A percentile compares a stretch with the other conserved stretches of the same genome.
Evolutionary conservation across 2,888 invertebrate species (phyloP).

Genomic region (Sialis fuliginosa): DNA sequence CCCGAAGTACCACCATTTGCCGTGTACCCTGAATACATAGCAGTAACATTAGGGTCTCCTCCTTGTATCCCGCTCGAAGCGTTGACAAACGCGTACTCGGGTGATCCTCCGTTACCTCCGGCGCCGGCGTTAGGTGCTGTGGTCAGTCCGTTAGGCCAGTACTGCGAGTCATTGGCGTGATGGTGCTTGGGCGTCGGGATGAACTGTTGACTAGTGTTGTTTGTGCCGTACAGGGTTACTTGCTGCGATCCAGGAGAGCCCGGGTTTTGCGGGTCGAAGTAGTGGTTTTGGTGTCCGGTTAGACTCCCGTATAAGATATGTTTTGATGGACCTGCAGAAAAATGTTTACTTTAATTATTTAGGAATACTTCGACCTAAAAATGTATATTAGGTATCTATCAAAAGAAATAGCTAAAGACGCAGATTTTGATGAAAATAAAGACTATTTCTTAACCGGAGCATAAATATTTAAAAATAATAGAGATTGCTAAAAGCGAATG

Average conservation of each 20-base stretch:
- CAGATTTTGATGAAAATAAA: too few relatives aligned
- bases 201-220: conserved; percentile 32
- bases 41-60: neutral
- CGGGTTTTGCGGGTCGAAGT: conserved; percentile 32
- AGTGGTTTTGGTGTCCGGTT: too few relatives aligned
- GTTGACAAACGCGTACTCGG: conserved; percentile 16
- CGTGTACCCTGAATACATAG: neutral
- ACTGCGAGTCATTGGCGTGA: conserved; percentile 12
- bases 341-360: too few relatives aligned
- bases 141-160: conserved; percentile 12
- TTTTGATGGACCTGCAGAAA: too few relatives aligned
- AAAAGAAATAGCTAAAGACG: too few relatives aligned
- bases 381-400: too few relatives aligned
- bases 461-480: too few relatives aligned
- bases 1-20: neutral
- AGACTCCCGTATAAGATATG: too few relatives aligned
- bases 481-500: too few relatives aligned
- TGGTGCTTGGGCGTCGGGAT: conserved; percentile 13
- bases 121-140: conserved; percentile 4
- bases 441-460: too few relatives aligned
- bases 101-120: conserved; percentile 11
- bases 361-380: too few relatives aligned
- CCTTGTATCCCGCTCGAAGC: conserved; percentile 1
- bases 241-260: conserved; percentile 35
- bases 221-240: conserved; percentile 36